These are phyloP conservation scores for Odontocerum albicorne DNA, from an alignment of 2,888 invertebrate genomes.

Conservation along the genomic window DNA sequence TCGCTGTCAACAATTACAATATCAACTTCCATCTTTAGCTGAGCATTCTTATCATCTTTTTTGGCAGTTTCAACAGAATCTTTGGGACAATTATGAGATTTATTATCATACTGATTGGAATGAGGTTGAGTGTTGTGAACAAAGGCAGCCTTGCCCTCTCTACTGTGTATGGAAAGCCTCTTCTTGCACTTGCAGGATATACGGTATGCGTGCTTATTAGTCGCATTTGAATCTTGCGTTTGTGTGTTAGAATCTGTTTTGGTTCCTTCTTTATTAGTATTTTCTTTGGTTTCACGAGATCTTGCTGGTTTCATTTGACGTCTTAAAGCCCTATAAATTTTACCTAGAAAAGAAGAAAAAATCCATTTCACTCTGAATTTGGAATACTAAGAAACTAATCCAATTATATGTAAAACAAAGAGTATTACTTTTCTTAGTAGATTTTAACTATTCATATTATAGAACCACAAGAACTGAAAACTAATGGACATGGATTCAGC, in stretches of 20 bases:
- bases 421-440: too few species aligned
- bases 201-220: slow-evolving; percentile 39
- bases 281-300: slow-evolving; percentile 46
- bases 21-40: slow-evolving; percentile 32
- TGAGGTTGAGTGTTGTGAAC: slow-evolving; percentile 26
- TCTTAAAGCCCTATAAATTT: slow-evolving; percentile 51
- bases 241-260: slow-evolving; percentile 46
- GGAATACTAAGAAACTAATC: too few species aligned
- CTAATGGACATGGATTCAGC: too few species aligned
- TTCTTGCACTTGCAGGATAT: slow-evolving; percentile 55
- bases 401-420: too few species aligned
- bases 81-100: slow-evolving; percentile 14
- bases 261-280: slow-evolving; percentile 21
- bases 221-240: slow-evolving; percentile 39
- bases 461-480: too few species aligned
- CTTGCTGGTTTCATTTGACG: slow-evolving; percentile 48
- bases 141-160: slow-evolving; percentile 29
- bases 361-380: too few species aligned
- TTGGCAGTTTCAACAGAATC: slow-evolving; percentile 8
- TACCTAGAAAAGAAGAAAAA: too few species aligned
- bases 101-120: slow-evolving; percentile 9
- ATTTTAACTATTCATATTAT: too few species aligned
- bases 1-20: slow-evolving; percentile 30
- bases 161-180: slow-evolving; percentile 44
- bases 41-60: slow-evolving; percentile 15